A percentile compares a stretch with the other conserved stretches of the same genome.
Evolutionary conservation across 2,888 invertebrate genomes (phyloP).

Genomic region (Drosophila austrosaltans): DNA sequence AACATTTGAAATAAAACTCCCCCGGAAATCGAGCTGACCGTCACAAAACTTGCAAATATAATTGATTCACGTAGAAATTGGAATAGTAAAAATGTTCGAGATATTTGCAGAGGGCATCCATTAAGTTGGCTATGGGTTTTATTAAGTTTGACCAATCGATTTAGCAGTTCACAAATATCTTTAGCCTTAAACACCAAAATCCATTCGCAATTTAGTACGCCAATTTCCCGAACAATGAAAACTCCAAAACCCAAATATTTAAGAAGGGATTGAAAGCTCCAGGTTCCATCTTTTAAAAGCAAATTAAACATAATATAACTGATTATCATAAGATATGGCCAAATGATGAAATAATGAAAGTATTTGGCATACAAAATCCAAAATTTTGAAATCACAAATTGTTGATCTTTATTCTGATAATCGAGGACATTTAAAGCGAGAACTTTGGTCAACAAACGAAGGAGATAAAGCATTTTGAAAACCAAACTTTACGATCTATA

Average conservation of each 20-base stretch:
- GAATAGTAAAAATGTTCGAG: neutral
- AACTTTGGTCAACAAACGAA: too few species aligned
- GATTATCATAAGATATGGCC: neutral
- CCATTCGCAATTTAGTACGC: neutral
- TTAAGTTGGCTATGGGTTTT: neutral
- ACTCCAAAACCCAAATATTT: neutral
- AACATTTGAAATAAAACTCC: neutral
- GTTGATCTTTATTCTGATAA: neutral
- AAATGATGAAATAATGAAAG: neutral
- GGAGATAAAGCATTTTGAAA: neutral
- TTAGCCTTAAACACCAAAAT: neutral
- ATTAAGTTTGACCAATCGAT: neutral
- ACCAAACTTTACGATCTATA: too few species aligned
- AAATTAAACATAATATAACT: neutral
- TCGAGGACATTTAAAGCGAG: too few species aligned
- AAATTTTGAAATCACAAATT: constrained; percentile 1
- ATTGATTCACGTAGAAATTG: neutral
- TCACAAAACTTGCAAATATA: neutral
- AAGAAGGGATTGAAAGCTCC: neutral
- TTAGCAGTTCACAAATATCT: neutral
- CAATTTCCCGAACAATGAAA: neutral
- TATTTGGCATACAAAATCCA: neutral
- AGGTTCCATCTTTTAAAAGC: neutral
- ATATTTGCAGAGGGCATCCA: neutral
- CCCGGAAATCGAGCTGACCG: neutral